Conservation (phyloP, 2,888 invertebrate species). For the Drosophila ezoana region DNA sequence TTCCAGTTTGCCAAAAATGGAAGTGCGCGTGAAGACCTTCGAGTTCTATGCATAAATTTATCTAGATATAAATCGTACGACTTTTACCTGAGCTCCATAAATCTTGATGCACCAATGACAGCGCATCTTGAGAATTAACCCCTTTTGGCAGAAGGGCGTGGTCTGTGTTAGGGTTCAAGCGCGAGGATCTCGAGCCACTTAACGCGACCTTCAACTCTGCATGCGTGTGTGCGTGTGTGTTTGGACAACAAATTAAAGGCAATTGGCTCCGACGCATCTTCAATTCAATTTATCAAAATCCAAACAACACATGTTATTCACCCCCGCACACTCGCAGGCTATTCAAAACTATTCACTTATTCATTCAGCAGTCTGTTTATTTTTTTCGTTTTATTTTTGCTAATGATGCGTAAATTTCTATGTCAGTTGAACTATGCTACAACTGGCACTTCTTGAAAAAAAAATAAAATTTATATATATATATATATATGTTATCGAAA, state of each 20-base stretch:
- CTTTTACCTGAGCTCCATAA: slow-evolving; percentile 60
- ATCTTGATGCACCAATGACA: slow-evolving; percentile 66
- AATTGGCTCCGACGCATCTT: slow-evolving; percentile 41
- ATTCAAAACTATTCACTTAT: slow-evolving; percentile 11
- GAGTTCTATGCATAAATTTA: slow-evolving; percentile 44
- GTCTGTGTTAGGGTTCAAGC: slow-evolving; percentile 38
- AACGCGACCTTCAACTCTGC: slow-evolving; percentile 21
- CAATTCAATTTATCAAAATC: slow-evolving; percentile 69
- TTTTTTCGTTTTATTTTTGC: slow-evolving; percentile 43
- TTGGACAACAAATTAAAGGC: slow-evolving; percentile 58
- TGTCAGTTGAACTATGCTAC: slow-evolving; percentile 41
- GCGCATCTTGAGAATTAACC: slow-evolving; percentile 54
- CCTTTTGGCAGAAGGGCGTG: slow-evolving; percentile 52
- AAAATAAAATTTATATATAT: not conserved
- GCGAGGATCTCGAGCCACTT: slow-evolving; percentile 54
- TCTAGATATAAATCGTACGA: slow-evolving; percentile 25
- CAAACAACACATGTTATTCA: slow-evolving; percentile 68
- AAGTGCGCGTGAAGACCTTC: slow-evolving; percentile 45
- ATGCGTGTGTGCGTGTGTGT: slow-evolving; percentile 32
- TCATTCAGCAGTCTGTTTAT: slow-evolving; percentile 34
- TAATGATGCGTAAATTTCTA: slow-evolving; percentile 72
- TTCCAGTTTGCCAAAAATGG: slow-evolving; percentile 70
- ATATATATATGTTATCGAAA: slow-evolving; percentile 1
- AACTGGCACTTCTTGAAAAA: slow-evolving; percentile 16
- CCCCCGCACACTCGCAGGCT: slow-evolving; percentile 21